Evolutionary conservation across 2,113 vertebrate species (phyloP).

Genomic region (Elanoides forficatus): DNA sequence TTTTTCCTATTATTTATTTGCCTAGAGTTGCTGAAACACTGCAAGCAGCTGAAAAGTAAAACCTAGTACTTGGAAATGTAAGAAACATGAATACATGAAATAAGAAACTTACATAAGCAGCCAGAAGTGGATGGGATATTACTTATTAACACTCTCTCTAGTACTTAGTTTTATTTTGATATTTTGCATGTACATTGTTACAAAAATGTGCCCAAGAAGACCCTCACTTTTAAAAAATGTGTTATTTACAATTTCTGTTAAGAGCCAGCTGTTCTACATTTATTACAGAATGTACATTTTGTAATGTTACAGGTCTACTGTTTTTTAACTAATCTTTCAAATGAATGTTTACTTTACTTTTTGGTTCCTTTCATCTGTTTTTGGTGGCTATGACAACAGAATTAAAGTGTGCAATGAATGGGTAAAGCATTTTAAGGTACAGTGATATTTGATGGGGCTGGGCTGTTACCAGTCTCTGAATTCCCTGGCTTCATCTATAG

Average conservation of each 20-base stretch:
- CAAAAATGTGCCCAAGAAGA: slow-evolving; percentile 12
- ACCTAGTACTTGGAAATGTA: background rate
- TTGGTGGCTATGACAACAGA: background rate
- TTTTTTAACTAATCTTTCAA: background rate
- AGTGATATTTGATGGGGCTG: background rate
- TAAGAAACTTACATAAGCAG: background rate
- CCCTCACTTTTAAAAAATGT: background rate
- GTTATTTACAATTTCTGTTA: background rate
- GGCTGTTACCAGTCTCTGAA: background rate
- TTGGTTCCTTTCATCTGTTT: background rate
- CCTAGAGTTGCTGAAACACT: background rate
- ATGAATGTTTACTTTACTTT: background rate
- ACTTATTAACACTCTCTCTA: background rate
- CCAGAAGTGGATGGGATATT: background rate
- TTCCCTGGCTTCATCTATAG: background rate
- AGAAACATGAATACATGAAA: background rate
- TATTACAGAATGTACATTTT: background rate
- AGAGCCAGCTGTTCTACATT: background rate
- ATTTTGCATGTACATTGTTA: slow-evolving; percentile 5
- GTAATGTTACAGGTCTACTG: background rate
- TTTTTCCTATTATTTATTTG: background rate
- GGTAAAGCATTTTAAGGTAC: background rate
- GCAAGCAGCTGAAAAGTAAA: background rate
- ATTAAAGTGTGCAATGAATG: background rate
- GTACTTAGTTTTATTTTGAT: background rate